Conservation (phyloP, 2,888 invertebrate species). For the Pterobdella sp. region DNA sequence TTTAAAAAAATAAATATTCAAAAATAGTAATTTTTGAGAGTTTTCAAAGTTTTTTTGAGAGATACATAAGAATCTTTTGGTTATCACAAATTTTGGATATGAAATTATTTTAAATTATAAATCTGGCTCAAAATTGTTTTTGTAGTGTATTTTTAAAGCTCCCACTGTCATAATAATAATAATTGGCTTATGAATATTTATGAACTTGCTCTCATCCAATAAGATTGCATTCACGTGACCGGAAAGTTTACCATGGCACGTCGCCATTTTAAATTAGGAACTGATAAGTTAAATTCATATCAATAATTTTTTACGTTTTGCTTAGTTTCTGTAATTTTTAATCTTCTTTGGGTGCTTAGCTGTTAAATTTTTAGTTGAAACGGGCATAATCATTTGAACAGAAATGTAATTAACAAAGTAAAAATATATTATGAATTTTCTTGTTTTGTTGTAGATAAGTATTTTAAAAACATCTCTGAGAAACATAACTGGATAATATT, state of each 20-base stretch:
- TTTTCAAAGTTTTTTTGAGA: too few species aligned
- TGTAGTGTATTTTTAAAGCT: too few species aligned
- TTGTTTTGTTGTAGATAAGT: background rate
- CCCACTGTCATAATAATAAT: too few species aligned
- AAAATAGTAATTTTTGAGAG: too few species aligned
- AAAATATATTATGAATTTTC: background rate
- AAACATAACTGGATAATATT: background rate
- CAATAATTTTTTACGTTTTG: background rate
- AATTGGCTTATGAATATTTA: background rate
- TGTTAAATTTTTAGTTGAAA: background rate
- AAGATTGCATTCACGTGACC: background rate
- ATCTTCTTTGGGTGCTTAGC: background rate
- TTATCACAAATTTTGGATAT: too few species aligned
- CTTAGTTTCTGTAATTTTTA: background rate
- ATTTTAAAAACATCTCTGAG: background rate
- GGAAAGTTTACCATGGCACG: conserved; percentile 15
- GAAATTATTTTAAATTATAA: too few species aligned
- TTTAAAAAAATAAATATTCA: background rate
- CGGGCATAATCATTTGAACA: too few species aligned
- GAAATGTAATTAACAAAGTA: background rate
- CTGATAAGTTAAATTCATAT: background rate
- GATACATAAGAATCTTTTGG: too few species aligned
- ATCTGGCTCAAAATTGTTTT: background rate
- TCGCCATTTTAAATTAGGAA: conserved; percentile 12
- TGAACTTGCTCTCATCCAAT: background rate